phyloP scores from a whole-genome alignment of 2,888 invertebrate genomes.

The Epinotia brunnichana region DNA sequence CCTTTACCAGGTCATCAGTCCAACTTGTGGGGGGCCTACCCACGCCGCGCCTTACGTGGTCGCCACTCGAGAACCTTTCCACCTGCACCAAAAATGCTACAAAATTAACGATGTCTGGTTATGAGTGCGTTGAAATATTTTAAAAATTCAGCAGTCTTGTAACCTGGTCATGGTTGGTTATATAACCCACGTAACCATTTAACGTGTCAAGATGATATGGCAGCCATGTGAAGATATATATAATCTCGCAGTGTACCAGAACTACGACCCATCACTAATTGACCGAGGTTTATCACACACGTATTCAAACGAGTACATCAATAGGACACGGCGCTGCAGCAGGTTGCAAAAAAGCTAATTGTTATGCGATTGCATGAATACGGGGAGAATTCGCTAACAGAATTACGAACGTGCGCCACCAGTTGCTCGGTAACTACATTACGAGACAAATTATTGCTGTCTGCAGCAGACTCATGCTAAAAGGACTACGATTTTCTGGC shows the following conservation, averaged over 20 bases:
- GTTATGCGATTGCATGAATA: conserved; percentile 22
- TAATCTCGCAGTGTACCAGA: background rate
- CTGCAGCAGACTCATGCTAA: background rate
- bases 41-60: too few species aligned
- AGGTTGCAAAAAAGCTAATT: conserved; percentile 13
- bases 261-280: background rate
- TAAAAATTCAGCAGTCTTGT: too few species aligned
- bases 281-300: background rate
- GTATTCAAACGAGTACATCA: background rate
- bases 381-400: conserved; percentile 19
- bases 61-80: too few species aligned
- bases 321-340: background rate
- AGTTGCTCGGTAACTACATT: conserved; percentile 29
- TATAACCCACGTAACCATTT: background rate
- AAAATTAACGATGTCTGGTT: too few species aligned
- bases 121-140: too few species aligned
- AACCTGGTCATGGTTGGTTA: too few species aligned
- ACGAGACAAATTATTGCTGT: conserved; percentile 18
- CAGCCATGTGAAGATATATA: too few species aligned
- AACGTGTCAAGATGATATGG: background rate
- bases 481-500: conserved; percentile 3
- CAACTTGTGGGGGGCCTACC: too few species aligned
- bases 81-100: too few species aligned
- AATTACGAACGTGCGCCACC: conserved; percentile 30
- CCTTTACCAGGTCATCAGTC: too few species aligned